These are phyloP conservation scores for Malurus splendens DNA, from an alignment of 2,797 vertebrate species.

Conservation along the genomic window DNA sequence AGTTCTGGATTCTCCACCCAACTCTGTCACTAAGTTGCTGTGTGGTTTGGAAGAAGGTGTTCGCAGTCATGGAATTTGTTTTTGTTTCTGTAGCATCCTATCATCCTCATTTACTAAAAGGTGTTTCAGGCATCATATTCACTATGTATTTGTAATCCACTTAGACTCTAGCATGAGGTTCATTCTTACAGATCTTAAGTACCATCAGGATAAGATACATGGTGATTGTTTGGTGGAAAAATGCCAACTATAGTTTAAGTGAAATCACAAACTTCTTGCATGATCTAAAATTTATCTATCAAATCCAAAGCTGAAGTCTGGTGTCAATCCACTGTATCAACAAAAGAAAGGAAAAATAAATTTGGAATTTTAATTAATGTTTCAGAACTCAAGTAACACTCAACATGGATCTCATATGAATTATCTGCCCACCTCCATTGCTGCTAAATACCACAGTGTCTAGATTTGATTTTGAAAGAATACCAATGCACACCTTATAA, in stretches of 20 bases:
- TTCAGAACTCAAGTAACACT: constrained; percentile 54
- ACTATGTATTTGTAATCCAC: constrained; percentile 47
- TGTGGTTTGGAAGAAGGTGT: constrained; percentile 2
- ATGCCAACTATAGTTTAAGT: constrained; percentile 40
- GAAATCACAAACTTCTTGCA: constrained; percentile 41
- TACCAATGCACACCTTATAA: constrained; percentile 83
- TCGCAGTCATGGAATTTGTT: background rate
- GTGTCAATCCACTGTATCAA: constrained; percentile 56
- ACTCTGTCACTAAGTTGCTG: constrained; percentile 9
- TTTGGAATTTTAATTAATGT: constrained; percentile 45
- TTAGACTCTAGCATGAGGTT: constrained; percentile 50
- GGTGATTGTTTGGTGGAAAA: constrained; percentile 42
- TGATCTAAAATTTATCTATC: constrained; percentile 46
- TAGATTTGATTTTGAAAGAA: constrained; percentile 67
- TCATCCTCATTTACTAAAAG: constrained; percentile 9
- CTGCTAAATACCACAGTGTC: constrained; percentile 64
- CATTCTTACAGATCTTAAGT: constrained; percentile 12
- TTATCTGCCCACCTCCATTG: constrained; percentile 63
- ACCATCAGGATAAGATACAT: constrained; percentile 28
- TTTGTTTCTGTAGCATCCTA: background rate
- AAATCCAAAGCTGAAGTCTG: constrained; percentile 61
- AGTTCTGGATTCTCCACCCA: constrained; percentile 3
- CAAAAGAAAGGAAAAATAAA: constrained; percentile 54
- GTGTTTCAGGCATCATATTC: constrained; percentile 32
- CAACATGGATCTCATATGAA: constrained; percentile 56